These are phyloP conservation scores for Psittacula echo DNA, from an alignment of 2,797 vertebrate genomes.

Conservation along the genomic window DNA sequence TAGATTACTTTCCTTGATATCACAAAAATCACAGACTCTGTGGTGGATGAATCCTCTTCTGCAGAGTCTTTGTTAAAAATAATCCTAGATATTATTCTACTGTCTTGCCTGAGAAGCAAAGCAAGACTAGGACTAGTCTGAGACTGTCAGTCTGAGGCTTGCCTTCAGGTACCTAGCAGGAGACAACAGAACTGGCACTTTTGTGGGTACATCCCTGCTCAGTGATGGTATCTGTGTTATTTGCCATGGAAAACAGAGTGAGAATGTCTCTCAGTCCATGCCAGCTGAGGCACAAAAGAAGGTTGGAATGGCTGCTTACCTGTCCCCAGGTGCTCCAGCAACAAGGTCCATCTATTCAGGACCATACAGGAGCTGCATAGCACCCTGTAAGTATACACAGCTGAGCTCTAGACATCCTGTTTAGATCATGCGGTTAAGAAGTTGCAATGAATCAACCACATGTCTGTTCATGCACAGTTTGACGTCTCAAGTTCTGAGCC, in stretches of 20 bases:
- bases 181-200: background rate
- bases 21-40: background rate
- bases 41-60: background rate
- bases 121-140: background rate
- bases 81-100: background rate
- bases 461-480: background rate
- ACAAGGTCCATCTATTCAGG: fast-evolving
- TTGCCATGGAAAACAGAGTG: background rate
- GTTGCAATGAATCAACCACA: background rate
- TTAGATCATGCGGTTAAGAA: background rate
- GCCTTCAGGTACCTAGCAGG: background rate
- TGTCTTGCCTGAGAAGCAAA: background rate
- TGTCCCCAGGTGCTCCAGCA: background rate
- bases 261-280: background rate
- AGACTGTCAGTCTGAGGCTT: background rate
- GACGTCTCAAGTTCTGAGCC: background rate
- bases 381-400: background rate
- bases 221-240: background rate
- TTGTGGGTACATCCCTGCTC: background rate
- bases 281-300: background rate
- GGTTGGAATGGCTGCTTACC: no score
- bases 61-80: background rate
- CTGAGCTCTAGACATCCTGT: background rate
- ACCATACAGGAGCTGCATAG: background rate
- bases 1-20: background rate